phyloP scores from a whole-genome alignment of 1,140 invertebrate species.

The Hylaeus volcanicus region DNA sequence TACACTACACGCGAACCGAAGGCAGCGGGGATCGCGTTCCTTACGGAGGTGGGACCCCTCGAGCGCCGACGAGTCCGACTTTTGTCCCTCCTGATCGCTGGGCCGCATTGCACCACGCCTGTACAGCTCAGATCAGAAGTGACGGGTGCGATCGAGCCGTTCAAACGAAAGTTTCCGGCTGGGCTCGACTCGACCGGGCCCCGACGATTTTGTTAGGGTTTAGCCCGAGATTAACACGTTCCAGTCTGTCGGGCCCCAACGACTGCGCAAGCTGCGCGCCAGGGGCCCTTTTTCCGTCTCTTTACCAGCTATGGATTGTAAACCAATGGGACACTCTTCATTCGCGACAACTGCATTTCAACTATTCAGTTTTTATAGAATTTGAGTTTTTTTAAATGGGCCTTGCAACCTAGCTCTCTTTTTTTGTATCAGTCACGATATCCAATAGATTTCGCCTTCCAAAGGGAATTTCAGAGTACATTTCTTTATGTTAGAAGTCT shows the following conservation, averaged over 20 bases:
- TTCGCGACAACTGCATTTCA: too few species aligned
- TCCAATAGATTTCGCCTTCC: too few species aligned
- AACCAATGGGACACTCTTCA: too few species aligned
- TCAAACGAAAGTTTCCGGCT: conserved; percentile 38
- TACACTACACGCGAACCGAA: conserved; percentile 51
- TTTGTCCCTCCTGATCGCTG: conserved; percentile 59
- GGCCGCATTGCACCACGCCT: conserved; percentile 58
- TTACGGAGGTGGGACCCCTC: conserved; percentile 54
- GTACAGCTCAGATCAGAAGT: conserved; percentile 57
- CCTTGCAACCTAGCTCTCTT: too few species aligned
- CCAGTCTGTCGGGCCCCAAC: background rate
- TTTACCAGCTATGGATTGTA: too few species aligned
- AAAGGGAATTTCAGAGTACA: too few species aligned
- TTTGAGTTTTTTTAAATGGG: too few species aligned
- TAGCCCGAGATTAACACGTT: background rate
- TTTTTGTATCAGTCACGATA: too few species aligned
- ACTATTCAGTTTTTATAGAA: too few species aligned
- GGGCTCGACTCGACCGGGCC: conserved; percentile 7
- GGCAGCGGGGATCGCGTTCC: conserved; percentile 15
- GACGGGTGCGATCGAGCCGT: conserved; percentile 47
- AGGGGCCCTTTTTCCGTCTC: background rate
- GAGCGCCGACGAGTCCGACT: conserved; percentile 55
- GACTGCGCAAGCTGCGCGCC: background rate
- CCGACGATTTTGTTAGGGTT: conserved; percentile 6
- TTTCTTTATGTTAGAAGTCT: too few species aligned